Percentiles rank a stretch among this genome's conserved stretches.
These are phyloP conservation scores for Engystomops pustulosus DNA, from an alignment of 2,113 vertebrate genomes.

Conservation along the genomic window DNA sequence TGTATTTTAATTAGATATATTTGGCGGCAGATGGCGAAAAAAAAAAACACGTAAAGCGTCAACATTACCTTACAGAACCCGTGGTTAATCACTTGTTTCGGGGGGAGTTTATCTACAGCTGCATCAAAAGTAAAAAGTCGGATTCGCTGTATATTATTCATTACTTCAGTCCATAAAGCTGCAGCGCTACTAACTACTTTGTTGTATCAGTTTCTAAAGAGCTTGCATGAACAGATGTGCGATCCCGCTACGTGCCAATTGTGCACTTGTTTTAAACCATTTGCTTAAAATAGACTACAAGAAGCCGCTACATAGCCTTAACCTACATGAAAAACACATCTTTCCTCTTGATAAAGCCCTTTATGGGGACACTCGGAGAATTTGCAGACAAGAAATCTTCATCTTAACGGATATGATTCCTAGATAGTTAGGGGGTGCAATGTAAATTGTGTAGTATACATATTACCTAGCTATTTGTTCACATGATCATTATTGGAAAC, in stretches of 20 bases:
- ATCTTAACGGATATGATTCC: background rate
- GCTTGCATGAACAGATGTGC: conserved; percentile 53
- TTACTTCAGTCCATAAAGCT: conserved; percentile 54
- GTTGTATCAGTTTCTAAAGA: conserved; percentile 44
- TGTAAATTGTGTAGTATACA: background rate
- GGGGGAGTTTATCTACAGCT: conserved; percentile 56
- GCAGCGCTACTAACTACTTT: conserved; percentile 42
- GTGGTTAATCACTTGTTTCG: conserved; percentile 65
- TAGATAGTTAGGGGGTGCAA: background rate
- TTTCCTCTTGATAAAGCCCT: conserved; percentile 13
- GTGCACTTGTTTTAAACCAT: conserved; percentile 49
- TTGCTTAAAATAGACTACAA: conserved; percentile 42
- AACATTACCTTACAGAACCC: conserved; percentile 66
- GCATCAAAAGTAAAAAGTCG: conserved; percentile 60
- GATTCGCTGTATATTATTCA: conserved; percentile 49
- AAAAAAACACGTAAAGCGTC: conserved; percentile 61
- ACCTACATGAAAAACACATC: background rate
- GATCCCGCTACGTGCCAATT: conserved; percentile 36
- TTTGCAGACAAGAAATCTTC: background rate
- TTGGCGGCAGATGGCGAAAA: conserved; percentile 66
- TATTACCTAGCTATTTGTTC: no score
- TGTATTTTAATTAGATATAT: conserved; percentile 58
- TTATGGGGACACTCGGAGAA: background rate
- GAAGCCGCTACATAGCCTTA: conserved; percentile 7
- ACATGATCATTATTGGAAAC: no score